These are phyloP conservation scores for Indri indri DNA, from an alignment of 2,113 vertebrate species.

Conservation along the genomic window DNA sequence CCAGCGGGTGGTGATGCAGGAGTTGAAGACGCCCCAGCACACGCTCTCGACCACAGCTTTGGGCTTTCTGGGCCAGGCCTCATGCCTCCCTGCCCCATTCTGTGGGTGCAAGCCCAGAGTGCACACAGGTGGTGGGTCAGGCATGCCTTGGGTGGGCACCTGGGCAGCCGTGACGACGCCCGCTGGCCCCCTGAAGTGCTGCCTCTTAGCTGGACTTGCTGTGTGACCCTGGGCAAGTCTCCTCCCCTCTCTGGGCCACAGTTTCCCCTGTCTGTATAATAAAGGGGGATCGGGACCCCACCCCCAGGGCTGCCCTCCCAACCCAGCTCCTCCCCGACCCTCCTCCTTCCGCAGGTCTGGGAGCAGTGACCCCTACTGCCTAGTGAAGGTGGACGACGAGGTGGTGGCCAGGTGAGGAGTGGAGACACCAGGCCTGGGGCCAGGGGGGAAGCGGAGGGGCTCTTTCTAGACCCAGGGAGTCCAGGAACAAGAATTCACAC, in stretches of 20 bases:
- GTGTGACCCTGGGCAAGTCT: neutral
- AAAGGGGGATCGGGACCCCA: neutral
- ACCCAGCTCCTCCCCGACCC: no score
- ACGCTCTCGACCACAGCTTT: rapidly evolving
- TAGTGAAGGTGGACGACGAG: constrained; percentile 94
- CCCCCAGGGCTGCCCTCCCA: neutral
- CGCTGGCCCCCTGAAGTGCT: neutral
- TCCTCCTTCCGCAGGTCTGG: constrained; percentile 84
- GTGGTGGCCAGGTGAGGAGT: constrained; percentile 92
- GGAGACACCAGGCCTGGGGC: rapidly evolving
- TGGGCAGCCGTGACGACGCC: neutral
- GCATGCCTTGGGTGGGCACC: neutral
- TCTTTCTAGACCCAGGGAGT: neutral
- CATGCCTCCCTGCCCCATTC: neutral
- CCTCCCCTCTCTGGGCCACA: neutral
- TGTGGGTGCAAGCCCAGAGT: neutral
- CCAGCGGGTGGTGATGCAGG: neutral
- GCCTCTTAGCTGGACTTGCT: neutral
- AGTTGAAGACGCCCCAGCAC: neutral
- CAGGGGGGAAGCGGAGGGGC: rapidly evolving
- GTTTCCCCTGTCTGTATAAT: neutral
- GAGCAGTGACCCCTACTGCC: constrained; percentile 94
- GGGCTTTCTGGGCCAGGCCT: neutral
- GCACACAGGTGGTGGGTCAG: rapidly evolving
- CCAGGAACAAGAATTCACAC: neutral